Base-by-base conservation (phyloP, 2,888 invertebrate species). In the Plebejus melissa region DNA sequence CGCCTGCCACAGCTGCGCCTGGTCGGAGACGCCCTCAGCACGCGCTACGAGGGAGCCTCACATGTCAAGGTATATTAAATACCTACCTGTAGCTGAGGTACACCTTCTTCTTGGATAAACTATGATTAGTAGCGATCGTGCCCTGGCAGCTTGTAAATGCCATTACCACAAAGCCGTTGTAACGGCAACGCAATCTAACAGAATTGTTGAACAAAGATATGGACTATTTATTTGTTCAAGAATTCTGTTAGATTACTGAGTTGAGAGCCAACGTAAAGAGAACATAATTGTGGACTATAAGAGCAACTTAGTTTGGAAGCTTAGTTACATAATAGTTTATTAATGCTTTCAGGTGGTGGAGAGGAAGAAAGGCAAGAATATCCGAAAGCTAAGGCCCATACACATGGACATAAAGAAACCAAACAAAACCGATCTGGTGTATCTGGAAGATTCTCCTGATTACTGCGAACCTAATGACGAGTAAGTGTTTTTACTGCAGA, bases 381-480 rank as follows among this genome's bases (percentile, higher is more conserved):
- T 95, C 77, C 95, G 96, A 80, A 96, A 97, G 83, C 90, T 97
- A 75, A 94, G 96, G 82, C 97, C 97, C 0, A 88, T 96, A 70
- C 96, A 96, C 83, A 94, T 96, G 38, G 97, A 97, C 79, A 95
- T 97, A 89, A 97, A 97, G 89, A 96, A 96, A 85, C 98, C 98
- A 1, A 97, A 97, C 83, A 97, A 97, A 88, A 97, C 97, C n/a
- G 98, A 98, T 88, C 93, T 98, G 81, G 97, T 98, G 22, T 98
- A 96, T 86, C 90, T 98, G 82, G 97, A 98, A 83, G 97, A 98
- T 83, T 98, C 98, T 28, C 98, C 98, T 0, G 97, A 98, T 88
- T 98, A 98, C 86, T 98, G 98, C 87, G 97, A 98, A 88, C 95
- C 95, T 77, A 97, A 98, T 89, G 95, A 96, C 78, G 96, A 96